phyloP scores from a whole-genome alignment of 2,888 invertebrate genomes.

The Nematopogon swammerdamellus region DNA sequence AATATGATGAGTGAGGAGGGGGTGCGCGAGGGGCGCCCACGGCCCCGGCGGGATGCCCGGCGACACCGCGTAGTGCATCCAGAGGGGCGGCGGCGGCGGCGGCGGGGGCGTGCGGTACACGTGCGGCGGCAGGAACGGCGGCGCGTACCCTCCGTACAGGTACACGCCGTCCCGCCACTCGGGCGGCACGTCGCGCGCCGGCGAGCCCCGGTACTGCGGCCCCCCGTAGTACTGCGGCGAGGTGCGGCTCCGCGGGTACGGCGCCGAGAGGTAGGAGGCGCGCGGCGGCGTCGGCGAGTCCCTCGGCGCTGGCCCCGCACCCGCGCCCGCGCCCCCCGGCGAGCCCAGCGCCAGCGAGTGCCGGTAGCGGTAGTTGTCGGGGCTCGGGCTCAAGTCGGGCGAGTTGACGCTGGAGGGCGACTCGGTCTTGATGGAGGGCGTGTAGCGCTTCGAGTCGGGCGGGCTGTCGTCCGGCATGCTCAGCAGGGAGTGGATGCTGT shows the following conservation, averaged over 20 bases:
- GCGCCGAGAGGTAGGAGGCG: constrained; percentile 10
- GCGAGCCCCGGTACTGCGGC: background rate
- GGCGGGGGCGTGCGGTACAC: constrained; percentile 22
- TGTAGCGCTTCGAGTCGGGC: constrained; percentile 35
- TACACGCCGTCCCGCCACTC: constrained; percentile 34
- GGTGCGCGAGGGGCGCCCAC: constrained; percentile 51
- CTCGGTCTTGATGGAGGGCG: constrained; percentile 33
- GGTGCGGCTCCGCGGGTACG: constrained; percentile 5
- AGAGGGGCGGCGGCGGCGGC: constrained; percentile 34
- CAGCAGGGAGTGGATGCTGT: constrained; percentile 82
- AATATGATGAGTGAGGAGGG: constrained; percentile 46
- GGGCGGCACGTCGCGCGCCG: constrained; percentile 17
- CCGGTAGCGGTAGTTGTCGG: constrained; percentile 39
- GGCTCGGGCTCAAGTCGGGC: constrained; percentile 42
- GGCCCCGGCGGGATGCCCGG: constrained; percentile 47
- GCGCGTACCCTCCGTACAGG: constrained; percentile 41
- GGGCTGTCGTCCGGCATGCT: constrained; percentile 58
- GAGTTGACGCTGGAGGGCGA: constrained; percentile 37
- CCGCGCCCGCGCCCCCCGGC: too few species aligned
- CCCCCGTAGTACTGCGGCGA: constrained; percentile 7
- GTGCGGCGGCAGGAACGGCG: constrained; percentile 26
- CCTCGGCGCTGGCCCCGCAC: constrained; percentile 23
- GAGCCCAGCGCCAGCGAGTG: constrained; percentile 30
- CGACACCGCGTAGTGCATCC: constrained; percentile 42
- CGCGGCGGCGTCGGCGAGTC: constrained; percentile 34